phyloP scores from a whole-genome alignment of 2,888 invertebrate species.

The Seladonia tumulorum region DNA sequence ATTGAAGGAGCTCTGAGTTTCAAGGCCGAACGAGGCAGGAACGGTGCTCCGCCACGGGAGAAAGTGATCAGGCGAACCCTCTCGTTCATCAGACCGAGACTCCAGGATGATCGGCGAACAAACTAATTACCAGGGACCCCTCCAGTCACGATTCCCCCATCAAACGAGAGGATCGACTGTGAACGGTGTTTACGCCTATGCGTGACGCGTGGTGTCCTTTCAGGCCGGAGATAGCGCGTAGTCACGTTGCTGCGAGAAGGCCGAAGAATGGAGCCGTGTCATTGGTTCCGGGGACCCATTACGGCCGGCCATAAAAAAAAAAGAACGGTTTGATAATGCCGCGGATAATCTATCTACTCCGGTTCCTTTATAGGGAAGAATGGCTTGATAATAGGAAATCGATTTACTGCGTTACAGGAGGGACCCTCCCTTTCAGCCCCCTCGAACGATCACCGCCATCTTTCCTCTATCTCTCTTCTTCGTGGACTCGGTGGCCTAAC shows the following conservation, averaged over 20 bases:
- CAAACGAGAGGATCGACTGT: background rate
- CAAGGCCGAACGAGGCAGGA: background rate
- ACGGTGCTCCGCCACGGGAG: background rate
- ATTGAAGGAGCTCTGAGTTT: background rate
- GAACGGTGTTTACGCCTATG: conserved; percentile 44
- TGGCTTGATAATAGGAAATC: conserved; percentile 72
- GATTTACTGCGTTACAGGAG: conserved; percentile 68
- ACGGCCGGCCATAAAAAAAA: conserved; percentile 59
- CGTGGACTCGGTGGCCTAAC: background rate
- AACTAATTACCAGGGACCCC: background rate
- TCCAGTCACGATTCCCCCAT: background rate
- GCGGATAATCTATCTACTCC: conserved; percentile 71
- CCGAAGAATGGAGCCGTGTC: conserved; percentile 57
- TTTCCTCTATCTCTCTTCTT: conserved; percentile 17
- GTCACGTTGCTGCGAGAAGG: conserved; percentile 45
- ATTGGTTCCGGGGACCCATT: conserved; percentile 56
- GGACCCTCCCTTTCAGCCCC: conserved; percentile 17
- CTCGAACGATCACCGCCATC: background rate
- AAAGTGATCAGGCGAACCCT: background rate
- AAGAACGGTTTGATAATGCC: conserved; percentile 68
- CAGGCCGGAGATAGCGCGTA: conserved; percentile 42
- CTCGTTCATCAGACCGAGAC: too few relatives aligned
- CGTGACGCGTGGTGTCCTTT: conserved; percentile 25
- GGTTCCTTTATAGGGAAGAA: conserved; percentile 67
- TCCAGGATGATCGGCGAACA: background rate